Percentiles rank a stretch among this genome's conserved stretches.
These are phyloP conservation scores for Drosophila putrida DNA, from an alignment of 2,888 invertebrate genomes.

Conservation along the genomic window DNA sequence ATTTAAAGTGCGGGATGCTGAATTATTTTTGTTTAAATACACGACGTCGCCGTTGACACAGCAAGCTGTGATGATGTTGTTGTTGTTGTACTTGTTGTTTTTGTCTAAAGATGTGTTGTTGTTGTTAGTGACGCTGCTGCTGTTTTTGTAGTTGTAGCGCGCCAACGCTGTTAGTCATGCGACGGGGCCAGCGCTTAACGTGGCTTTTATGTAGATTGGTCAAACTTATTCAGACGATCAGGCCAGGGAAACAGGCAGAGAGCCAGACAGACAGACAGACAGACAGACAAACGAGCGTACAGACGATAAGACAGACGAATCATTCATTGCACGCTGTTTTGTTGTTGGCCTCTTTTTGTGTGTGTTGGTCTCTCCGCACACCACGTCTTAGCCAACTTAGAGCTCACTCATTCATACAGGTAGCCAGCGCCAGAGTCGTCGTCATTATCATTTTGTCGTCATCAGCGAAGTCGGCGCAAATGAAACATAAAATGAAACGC, in stretches of 20 bases:
- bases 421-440: constrained; percentile 43
- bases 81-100: constrained; percentile 47
- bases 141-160: constrained; percentile 64
- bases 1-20: constrained; percentile 20
- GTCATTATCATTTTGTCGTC: constrained; percentile 80
- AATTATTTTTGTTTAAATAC: constrained; percentile 35
- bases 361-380: not conserved
- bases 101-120: constrained; percentile 29
- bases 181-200: constrained; percentile 70
- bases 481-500: constrained; percentile 82
- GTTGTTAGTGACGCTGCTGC: constrained; percentile 42
- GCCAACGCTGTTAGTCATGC: constrained; percentile 79
- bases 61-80: constrained; percentile 65
- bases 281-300: constrained; percentile 16
- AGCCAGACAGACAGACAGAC: constrained; percentile 20
- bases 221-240: constrained; percentile 49
- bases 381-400: constrained; percentile 26
- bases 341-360: constrained; percentile 4
- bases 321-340: constrained; percentile 70
- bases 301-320: constrained; percentile 52
- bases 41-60: constrained; percentile 72
- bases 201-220: constrained; percentile 62
- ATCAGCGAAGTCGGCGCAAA: constrained; percentile 78
- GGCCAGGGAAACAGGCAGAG: constrained; percentile 30
- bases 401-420: constrained; percentile 79